These are phyloP conservation scores for Sebastolobus altivelis DNA, from an alignment of 2,797 vertebrate species.

Conservation along the genomic window DNA sequence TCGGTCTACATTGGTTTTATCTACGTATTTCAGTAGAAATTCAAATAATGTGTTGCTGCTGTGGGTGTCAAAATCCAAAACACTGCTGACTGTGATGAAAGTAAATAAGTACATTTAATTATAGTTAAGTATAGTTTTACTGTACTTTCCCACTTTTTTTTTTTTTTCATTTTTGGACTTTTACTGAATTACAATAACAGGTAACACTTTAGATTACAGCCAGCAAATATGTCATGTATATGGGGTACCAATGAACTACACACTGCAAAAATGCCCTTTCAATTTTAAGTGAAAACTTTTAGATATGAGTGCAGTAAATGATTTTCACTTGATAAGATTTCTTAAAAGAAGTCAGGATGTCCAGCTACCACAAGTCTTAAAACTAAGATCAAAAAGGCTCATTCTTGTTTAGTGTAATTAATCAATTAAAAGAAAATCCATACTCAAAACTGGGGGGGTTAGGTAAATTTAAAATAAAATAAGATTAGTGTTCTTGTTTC, in stretches of 20 bases:
- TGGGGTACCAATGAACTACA: too few species aligned
- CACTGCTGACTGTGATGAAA: background rate
- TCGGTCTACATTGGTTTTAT: constrained; percentile 19
- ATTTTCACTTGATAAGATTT: background rate
- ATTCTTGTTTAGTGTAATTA: background rate
- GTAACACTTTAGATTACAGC: background rate
- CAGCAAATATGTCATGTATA: background rate
- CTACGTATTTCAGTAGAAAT: constrained; percentile 5
- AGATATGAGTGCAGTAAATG: background rate
- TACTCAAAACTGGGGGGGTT: background rate
- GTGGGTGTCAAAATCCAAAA: background rate
- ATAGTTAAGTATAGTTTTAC: background rate
- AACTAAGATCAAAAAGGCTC: background rate
- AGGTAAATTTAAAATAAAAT: background rate
- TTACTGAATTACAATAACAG: background rate
- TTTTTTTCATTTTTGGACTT: background rate
- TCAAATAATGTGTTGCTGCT: background rate
- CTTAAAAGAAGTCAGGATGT: background rate
- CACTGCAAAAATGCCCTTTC: background rate
- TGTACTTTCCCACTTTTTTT: background rate
- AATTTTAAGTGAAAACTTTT: background rate
- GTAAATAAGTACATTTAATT: background rate
- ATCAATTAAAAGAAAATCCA: background rate
- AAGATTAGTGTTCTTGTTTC: background rate
- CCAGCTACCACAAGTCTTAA: background rate